These are phyloP conservation scores for Tolmerus cingulatus DNA, from an alignment of 2,888 invertebrate species.

Conservation along the genomic window DNA sequence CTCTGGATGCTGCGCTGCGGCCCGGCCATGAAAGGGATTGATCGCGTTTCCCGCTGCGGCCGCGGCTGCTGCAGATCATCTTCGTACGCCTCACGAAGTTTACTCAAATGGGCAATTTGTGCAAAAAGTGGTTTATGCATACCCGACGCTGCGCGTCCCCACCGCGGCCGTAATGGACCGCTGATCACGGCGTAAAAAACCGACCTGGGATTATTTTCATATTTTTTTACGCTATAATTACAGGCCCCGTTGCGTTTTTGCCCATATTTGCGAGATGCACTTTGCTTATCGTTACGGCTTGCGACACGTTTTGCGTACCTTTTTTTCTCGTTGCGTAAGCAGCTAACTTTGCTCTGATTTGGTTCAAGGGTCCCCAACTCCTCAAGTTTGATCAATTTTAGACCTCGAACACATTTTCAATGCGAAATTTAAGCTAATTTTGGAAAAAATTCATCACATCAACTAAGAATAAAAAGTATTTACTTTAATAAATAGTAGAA, in stretches of 20 bases:
- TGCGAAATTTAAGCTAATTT: no score
- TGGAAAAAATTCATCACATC: no score
- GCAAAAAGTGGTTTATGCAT: slow-evolving; percentile 41
- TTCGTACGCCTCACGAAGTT: slow-evolving; percentile 26
- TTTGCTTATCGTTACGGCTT: slow-evolving; percentile 33
- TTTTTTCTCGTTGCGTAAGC: neutral
- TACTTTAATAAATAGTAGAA: no score
- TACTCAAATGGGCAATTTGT: slow-evolving; percentile 40
- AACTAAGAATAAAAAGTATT: no score
- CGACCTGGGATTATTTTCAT: slow-evolving; percentile 37
- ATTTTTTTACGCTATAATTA: slow-evolving; percentile 39
- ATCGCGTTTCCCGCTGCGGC: slow-evolving; percentile 13
- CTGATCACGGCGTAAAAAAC: slow-evolving; percentile 37
- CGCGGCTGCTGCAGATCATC: slow-evolving; percentile 33
- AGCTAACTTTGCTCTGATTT: neutral
- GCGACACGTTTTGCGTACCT: slow-evolving; percentile 12
- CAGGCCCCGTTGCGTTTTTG: slow-evolving; percentile 35
- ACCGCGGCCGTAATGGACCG: slow-evolving; percentile 14
- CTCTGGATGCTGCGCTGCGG: neutral
- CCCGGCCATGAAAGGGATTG: slow-evolving; percentile 31
- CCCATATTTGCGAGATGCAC: slow-evolving; percentile 35
- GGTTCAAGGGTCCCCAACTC: neutral
- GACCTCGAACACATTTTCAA: neutral
- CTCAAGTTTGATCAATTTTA: neutral
- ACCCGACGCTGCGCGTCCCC: slow-evolving; percentile 24